These are phyloP conservation scores for Xylota sylvarum DNA, from an alignment of 2,888 invertebrate genomes.

Conservation along the genomic window DNA sequence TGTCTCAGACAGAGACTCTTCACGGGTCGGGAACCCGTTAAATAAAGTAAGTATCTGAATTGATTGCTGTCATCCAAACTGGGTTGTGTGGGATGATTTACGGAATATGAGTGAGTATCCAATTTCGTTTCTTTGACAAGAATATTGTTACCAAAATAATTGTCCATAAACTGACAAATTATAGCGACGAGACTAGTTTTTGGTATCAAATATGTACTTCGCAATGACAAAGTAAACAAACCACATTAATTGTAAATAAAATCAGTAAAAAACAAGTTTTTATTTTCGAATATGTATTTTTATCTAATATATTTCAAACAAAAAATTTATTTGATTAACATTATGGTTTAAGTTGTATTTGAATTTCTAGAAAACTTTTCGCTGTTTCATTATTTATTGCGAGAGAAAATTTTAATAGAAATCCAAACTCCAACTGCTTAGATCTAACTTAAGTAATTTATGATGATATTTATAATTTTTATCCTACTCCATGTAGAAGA, in stretches of 20 bases:
- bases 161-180: too few species aligned
- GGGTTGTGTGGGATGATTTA: too few species aligned
- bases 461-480: constrained; percentile 14
- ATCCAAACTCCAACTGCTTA: constrained; percentile 22
- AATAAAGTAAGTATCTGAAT: too few species aligned
- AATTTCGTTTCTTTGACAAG: too few species aligned
- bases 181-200: too few species aligned
- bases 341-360: neutral
- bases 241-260: neutral
- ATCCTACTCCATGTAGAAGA: constrained; percentile 26
- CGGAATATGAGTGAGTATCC: too few species aligned
- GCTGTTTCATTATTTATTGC: neutral
- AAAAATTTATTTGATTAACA: constrained; percentile 10
- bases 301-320: constrained; percentile 52
- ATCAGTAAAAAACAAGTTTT: neutral
- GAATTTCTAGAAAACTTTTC: constrained; percentile 24
- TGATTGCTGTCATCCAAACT: too few species aligned
- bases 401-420: constrained; percentile 14
- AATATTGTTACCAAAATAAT: too few species aligned
- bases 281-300: constrained; percentile 17
- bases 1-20: too few species aligned
- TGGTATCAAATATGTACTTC: too few species aligned
- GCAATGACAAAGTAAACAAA: too few species aligned
- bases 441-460: constrained; percentile 2
- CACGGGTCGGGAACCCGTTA: too few species aligned